A percentile compares a stretch with the other conserved stretches of the same genome.
phyloP scores from a whole-genome alignment of 2,888 invertebrate genomes.

The Monoplex corrugatus region DNA sequence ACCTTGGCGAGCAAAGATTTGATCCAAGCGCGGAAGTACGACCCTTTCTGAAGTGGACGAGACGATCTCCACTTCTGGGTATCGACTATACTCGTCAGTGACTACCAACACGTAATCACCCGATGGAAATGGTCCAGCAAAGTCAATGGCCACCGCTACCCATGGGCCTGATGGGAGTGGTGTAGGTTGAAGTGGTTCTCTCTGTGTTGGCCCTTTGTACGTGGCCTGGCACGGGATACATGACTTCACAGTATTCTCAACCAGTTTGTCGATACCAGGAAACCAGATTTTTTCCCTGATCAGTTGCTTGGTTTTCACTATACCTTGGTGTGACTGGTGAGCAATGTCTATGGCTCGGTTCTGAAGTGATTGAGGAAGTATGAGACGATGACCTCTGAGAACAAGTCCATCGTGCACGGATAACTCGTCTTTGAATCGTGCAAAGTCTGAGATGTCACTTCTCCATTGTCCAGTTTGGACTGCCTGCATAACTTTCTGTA shows the following conservation, averaged over 20 bases:
- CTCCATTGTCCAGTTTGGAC: conserved; percentile 54
- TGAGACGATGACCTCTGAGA: conserved; percentile 45
- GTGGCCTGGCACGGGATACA: conserved; percentile 59
- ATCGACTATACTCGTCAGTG: conserved; percentile 61
- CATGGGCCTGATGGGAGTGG: conserved; percentile 53
- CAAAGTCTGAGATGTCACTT: conserved; percentile 24
- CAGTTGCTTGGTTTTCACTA: conserved; percentile 59
- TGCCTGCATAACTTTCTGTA: conserved; percentile 54
- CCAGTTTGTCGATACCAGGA: conserved; percentile 61
- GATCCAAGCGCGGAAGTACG: conserved; percentile 53
- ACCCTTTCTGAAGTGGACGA: conserved; percentile 52
- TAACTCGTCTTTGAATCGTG: conserved; percentile 50
- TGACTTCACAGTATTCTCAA: conserved; percentile 54
- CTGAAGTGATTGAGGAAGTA: conserved; percentile 60
- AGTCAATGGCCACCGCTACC: background rate
- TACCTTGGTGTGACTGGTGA: conserved; percentile 64
- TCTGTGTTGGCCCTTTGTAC: background rate
- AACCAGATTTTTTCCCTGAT: conserved; percentile 67
- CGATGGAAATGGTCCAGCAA: conserved; percentile 9
- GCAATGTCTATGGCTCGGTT: conserved; percentile 58
- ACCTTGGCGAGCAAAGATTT: too few relatives aligned
- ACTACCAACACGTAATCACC: conserved; percentile 54
- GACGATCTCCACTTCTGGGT: conserved; percentile 59
- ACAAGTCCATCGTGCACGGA: conserved; percentile 46
- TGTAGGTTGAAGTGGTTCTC: conserved; percentile 38